A percentile compares a stretch with the other conserved stretches of the same genome.
Conservation (phyloP, 2,797 vertebrate species). For the Poeciliopsis infans region DNA sequence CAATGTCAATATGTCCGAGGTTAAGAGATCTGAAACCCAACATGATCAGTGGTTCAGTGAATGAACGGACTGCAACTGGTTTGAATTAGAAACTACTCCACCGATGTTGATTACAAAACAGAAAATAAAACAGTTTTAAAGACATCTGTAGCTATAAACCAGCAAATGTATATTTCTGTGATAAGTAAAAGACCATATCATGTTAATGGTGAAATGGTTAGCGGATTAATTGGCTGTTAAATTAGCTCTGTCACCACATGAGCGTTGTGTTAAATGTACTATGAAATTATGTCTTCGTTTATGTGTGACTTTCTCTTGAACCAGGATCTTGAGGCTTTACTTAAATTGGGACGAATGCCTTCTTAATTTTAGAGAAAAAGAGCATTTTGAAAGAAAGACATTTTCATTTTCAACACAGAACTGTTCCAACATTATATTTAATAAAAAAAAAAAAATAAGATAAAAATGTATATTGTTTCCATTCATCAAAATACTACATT, state of each 20-base stretch:
- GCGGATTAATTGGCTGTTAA: conserved; percentile 6
- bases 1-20: neutral
- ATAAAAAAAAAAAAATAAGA: neutral
- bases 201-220: neutral
- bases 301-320: neutral
- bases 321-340: neutral
- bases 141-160: neutral
- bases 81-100: neutral
- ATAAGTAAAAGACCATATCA: neutral
- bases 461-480: neutral
- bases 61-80: neutral
- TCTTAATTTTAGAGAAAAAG: neutral
- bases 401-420: neutral
- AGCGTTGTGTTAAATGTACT: conserved; percentile 6
- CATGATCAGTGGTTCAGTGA: neutral
- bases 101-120: neutral
- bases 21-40: neutral
- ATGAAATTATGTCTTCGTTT: neutral
- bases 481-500: neutral
- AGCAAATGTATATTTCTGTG: neutral
- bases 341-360: neutral
- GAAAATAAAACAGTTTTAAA: neutral
- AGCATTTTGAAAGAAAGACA: neutral
- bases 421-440: neutral
- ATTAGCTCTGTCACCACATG: neutral